Base-by-base conservation (phyloP, 23 tunicate genomes). In the Trididemnum clinides region DNA sequence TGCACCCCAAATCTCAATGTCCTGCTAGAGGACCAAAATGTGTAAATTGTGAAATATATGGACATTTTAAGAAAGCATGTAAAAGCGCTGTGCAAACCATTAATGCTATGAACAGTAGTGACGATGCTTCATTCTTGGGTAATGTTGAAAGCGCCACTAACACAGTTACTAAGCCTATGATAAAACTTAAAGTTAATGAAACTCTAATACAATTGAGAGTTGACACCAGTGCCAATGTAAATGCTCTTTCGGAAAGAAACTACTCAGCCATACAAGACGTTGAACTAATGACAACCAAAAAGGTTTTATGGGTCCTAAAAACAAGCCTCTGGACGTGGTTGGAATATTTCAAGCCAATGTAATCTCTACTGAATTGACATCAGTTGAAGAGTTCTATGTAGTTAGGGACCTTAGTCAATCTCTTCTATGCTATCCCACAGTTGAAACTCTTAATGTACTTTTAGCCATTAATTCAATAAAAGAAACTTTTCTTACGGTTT, bases 361-460 rank as follows among this genome's bases (percentile, higher is more conserved):
- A 39, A 37, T 5, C 5, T 22, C 5, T 7, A 36, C 12, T 27
- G 10, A 36, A 4, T 3, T 27, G 19, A 25, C 15, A 20, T 3
- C 33, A 3, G 19, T n/a, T 10, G 28, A 76, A 37, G 82, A 76
- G 3, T 20, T 76, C 3, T 39, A 10, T 27, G 82, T 36, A n/a
- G 33, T 76, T 39, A 3, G n/a, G 37, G 26, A 19, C 7, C 63
- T 76, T 6, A 7, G 10, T 21, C 27, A 76, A 27, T 27, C 64
- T 5, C 33, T 37, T 7, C 28, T 76, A 5, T 64, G 82, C 22
- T 76, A 64, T 64, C 62, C 62, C n/a, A 64, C 82, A 37, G 18
- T 76, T 20, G 20, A 76, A 76, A 28, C 37, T 3, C 23, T 76
- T 10, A 44, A 44, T 7, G 54, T 44, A 7, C 15, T 44, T 10